Conservation (phyloP, 1,140 invertebrate species). For the Campoletis sonorensis region DNA sequence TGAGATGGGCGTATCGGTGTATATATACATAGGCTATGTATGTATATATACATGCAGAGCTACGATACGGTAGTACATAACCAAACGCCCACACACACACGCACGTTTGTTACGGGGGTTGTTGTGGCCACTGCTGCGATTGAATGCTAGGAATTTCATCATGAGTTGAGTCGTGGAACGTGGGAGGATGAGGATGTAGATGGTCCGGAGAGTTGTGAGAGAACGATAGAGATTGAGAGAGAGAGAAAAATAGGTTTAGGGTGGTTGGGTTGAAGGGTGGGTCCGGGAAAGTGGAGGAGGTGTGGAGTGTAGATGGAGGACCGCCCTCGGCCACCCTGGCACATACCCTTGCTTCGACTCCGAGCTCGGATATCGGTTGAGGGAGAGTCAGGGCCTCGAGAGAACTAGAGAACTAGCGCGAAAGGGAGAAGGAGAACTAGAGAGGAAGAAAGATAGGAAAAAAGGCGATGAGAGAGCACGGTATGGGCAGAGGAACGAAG, state of each 20-base stretch:
- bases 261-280: slow-evolving; percentile 36
- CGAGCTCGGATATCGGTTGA: slow-evolving; percentile 21
- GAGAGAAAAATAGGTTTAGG: slow-evolving; percentile 41
- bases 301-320: slow-evolving; percentile 62
- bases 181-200: slow-evolving; percentile 59
- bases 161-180: slow-evolving; percentile 71
- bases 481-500: neutral
- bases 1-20: slow-evolving; percentile 37
- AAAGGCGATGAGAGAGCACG: slow-evolving; percentile 13
- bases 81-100: neutral
- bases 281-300: slow-evolving; percentile 43
- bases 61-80: neutral
- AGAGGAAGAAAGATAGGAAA: slow-evolving; percentile 22
- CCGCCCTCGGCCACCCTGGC: slow-evolving; percentile 67
- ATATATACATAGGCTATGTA: slow-evolving; percentile 14
- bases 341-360: slow-evolving; percentile 18
- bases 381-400: slow-evolving; percentile 7
- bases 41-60: neutral
- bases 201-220: slow-evolving; percentile 43
- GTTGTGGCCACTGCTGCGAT: slow-evolving; percentile 73
- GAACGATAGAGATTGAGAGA: slow-evolving; percentile 60
- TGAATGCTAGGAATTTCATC: slow-evolving; percentile 78
- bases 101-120: slow-evolving; percentile 52
- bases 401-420: slow-evolving; percentile 33
- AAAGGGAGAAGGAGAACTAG: slow-evolving; percentile 2